phyloP scores from a whole-genome alignment of 2,888 invertebrate species.

The Cerceris rybyensis region DNA sequence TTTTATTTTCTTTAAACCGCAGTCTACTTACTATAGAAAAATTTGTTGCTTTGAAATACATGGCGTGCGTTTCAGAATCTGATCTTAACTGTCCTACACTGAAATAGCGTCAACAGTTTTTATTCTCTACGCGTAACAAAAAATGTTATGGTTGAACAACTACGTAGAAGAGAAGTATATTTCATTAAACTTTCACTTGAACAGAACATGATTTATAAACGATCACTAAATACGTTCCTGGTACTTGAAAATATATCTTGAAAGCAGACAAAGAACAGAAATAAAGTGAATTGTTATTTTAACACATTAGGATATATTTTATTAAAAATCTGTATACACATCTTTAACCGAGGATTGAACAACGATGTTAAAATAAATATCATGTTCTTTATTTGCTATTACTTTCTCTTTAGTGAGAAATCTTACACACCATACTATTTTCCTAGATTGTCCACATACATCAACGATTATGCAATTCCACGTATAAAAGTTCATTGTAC shows the following conservation, averaged over 20 bases:
- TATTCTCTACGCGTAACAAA: slow-evolving; percentile 31
- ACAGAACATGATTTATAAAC: slow-evolving; percentile 1
- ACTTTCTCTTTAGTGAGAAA: slow-evolving; percentile 66
- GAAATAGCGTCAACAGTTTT: neutral
- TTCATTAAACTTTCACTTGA: slow-evolving; percentile 46
- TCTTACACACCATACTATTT: slow-evolving; percentile 66
- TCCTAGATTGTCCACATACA: slow-evolving; percentile 71
- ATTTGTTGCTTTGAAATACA: slow-evolving; percentile 19
- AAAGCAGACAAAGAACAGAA: neutral
- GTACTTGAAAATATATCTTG: neutral
- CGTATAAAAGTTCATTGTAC: slow-evolving; percentile 70
- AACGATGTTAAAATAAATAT: slow-evolving; percentile 81
- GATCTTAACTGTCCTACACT: slow-evolving; percentile 18
- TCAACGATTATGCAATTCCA: slow-evolving; percentile 69
- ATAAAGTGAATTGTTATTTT: neutral
- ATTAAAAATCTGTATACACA: slow-evolving; percentile 74
- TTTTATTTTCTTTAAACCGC: too few species aligned
- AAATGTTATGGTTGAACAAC: slow-evolving; percentile 40
- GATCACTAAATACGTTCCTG: neutral
- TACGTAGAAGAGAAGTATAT: slow-evolving; percentile 10
- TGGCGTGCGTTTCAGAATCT: slow-evolving; percentile 5
- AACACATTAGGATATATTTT: slow-evolving; percentile 57
- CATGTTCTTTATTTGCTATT: slow-evolving; percentile 73
- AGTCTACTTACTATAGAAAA: slow-evolving; percentile 27
- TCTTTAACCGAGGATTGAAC: slow-evolving; percentile 77